Conservation (phyloP, 2,797 vertebrate genomes). For the Propithecus perrieri region DNA sequence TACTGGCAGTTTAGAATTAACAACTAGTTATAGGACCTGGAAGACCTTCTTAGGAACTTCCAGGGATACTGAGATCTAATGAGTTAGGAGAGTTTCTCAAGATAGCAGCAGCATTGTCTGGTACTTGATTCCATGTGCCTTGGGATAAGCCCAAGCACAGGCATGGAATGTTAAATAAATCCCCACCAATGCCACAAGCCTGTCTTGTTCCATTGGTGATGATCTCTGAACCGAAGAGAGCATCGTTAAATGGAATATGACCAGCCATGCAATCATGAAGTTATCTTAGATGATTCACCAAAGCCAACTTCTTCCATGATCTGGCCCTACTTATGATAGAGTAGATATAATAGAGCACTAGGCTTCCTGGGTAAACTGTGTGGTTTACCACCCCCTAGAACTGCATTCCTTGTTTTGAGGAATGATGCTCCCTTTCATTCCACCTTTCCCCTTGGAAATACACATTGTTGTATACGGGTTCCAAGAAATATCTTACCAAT, state of each 20-base stretch:
- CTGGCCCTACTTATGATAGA: neutral
- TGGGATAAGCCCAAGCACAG: neutral
- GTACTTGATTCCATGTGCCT: neutral
- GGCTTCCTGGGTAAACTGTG: neutral
- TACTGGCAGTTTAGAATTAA: neutral
- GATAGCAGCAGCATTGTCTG: neutral
- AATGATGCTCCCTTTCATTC: neutral
- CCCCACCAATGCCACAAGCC: neutral
- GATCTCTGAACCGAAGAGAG: neutral
- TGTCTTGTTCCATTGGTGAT: neutral
- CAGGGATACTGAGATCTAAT: neutral
- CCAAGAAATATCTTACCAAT: neutral
- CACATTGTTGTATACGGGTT: neutral
- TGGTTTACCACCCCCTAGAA: neutral
- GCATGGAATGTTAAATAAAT: neutral
- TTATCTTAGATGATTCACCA: neutral
- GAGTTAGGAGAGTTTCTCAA: neutral
- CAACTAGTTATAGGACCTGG: neutral
- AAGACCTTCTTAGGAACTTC: neutral
- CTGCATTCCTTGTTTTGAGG: neutral
- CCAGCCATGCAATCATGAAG: neutral
- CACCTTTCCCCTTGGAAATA: neutral
- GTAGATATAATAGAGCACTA: neutral
- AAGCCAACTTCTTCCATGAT: neutral
- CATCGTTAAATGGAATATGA: neutral